Percentiles rank a stretch among this genome's conserved stretches.
These are phyloP conservation scores for Biston betularia DNA, from an alignment of 2,888 invertebrate species.

Conservation along the genomic window DNA sequence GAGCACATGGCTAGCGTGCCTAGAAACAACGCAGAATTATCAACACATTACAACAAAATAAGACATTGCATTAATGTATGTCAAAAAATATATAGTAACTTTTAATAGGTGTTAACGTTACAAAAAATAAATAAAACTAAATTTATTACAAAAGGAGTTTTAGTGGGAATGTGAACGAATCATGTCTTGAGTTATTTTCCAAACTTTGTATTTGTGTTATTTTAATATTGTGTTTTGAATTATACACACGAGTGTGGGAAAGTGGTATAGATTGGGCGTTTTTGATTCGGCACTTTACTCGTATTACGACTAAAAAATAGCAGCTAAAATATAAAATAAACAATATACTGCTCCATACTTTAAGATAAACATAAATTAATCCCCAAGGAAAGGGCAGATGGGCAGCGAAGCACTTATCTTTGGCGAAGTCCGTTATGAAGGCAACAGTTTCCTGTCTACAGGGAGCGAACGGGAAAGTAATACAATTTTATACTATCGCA, in stretches of 20 bases:
- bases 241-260: too few relatives aligned
- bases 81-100: too few relatives aligned
- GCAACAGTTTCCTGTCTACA: conserved; percentile 52
- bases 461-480: conserved; percentile 49
- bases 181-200: too few relatives aligned
- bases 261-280: too few relatives aligned
- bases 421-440: conserved; percentile 50
- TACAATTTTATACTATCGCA: conserved; percentile 54
- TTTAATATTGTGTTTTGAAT: too few relatives aligned
- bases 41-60: conserved; percentile 5
- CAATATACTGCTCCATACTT: conserved; percentile 35
- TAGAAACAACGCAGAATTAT: conserved; percentile 19
- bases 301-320: conserved; percentile 1
- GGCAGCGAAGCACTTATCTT: conserved; percentile 44
- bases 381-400: conserved; percentile 48
- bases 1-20: conserved; percentile 46
- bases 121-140: too few relatives aligned
- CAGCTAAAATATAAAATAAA: conserved; percentile 23
- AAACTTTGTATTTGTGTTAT: too few relatives aligned
- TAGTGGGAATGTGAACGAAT: too few relatives aligned
- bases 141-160: too few relatives aligned
- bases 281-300: too few relatives aligned
- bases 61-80: too few relatives aligned
- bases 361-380: conserved; percentile 48
- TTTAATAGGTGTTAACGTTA: too few relatives aligned